Percentiles rank a stretch among this genome's conserved stretches.
Evolutionary conservation across 2,113 vertebrate genomes (phyloP).

Genomic region (Pelvicachromis taeniatus): DNA sequence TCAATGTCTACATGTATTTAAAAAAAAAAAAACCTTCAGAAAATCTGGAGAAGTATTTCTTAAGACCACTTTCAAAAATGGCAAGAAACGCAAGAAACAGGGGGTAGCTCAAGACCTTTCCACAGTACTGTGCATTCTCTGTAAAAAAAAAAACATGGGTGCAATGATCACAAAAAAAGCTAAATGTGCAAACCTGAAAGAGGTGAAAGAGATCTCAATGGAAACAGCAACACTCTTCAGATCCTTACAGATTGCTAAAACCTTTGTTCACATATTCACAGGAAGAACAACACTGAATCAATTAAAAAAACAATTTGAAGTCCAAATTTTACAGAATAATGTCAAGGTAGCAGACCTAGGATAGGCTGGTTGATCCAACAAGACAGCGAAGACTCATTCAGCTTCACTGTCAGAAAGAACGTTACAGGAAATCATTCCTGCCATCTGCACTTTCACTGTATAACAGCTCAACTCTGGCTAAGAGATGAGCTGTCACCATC

Average conservation of each 20-base stretch:
- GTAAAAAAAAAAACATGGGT: too few relatives aligned
- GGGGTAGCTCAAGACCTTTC: too few relatives aligned
- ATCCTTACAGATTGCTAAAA: not conserved
- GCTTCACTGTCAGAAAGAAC: too few relatives aligned
- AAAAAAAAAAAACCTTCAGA: not conserved
- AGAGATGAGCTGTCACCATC: too few relatives aligned
- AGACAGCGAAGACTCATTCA: too few relatives aligned
- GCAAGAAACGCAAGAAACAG: too few relatives aligned
- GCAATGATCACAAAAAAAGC: not conserved
- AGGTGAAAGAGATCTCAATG: not conserved
- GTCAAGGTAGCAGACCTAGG: not conserved
- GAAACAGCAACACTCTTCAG: not conserved
- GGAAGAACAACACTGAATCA: not conserved
- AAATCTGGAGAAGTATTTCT: not conserved
- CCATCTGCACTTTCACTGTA: too few relatives aligned
- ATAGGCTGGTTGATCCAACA: not conserved
- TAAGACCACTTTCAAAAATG: not conserved
- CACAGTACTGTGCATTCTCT: too few relatives aligned
- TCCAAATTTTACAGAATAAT: not conserved
- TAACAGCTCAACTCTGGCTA: too few relatives aligned
- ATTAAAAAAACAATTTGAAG: not conserved
- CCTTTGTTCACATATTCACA: not conserved
- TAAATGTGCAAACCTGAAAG: not conserved
- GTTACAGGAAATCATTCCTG: too few relatives aligned
- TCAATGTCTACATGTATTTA: too few relatives aligned